Base-by-base conservation (phyloP, 2,888 invertebrate species). In the Cantharis rufa region DNA sequence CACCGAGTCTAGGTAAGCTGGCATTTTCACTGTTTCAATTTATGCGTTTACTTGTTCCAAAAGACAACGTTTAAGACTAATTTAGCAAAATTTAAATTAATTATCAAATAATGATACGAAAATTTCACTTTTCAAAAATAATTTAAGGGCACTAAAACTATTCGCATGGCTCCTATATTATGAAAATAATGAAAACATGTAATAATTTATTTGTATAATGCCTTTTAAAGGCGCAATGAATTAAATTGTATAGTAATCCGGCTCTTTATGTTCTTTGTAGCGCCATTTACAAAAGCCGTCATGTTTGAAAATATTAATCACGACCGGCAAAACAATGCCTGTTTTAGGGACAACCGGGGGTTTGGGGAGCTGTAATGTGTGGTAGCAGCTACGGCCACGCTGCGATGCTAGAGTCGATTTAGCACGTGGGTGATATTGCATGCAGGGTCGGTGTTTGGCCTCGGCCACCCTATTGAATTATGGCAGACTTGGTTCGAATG, bases 241-340 rank as follows among this genome's bases (percentile, higher is more conserved):
- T 83, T 83, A 83, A 84, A 84, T 82, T 81, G 82, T 82, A 84
- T 83, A 83, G 83, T 83, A 84, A 83, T 83, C 82, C 81, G 80
- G 79, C 81, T 80, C 82, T 83, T 83, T 83, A 82, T 83, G 80
- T 80, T 81, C 79, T 79, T 80, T 79, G 80, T 79, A 81, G 78
- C 82, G 81, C 79, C 82, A 82, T 82, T 81, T 82, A 83, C 82
- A 84, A 84, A 83, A 80, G 82, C 82, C 82, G 82, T 82, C 82
- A 82, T 76, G 82, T 82, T 81, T 81, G 83, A 84, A 84, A 84
- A 83, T 84, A 84, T 84, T 84, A 84, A 84, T 84, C 84, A 84
- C 82, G 77, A 81, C 81, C 80, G 71, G 81, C 79, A 77, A 82
- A 84, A 83, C 83, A 83, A 84, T 84, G 83, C 82, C 78, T 80